Conservation (phyloP, 2,113 vertebrate species). For the Psilopogon haemacephalus region DNA sequence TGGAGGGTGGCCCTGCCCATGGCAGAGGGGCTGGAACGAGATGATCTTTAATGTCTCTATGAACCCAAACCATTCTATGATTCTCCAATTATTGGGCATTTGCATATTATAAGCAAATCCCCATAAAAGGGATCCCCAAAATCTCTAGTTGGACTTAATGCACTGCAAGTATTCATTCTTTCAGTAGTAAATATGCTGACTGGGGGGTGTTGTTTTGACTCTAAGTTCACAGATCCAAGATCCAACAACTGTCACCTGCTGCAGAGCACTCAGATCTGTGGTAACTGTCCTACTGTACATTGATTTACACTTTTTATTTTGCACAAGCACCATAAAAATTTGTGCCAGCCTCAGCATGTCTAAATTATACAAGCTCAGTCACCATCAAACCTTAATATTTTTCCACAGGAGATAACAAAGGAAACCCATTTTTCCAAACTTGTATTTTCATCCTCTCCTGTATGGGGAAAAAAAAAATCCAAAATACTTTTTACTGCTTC, state of each 20-base stretch:
- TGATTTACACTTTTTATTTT: background rate
- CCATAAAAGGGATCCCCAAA: background rate
- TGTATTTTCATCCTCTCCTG: background rate
- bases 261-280: background rate
- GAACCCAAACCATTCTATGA: too few species aligned
- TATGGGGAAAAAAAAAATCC: background rate
- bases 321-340: background rate
- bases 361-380: background rate
- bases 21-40: too few species aligned
- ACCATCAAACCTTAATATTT: background rate
- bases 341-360: background rate
- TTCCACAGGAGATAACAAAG: background rate
- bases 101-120: background rate
- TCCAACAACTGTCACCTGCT: background rate
- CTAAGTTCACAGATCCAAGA: background rate
- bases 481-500: background rate
- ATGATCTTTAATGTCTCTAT: too few species aligned
- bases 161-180: background rate
- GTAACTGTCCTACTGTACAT: background rate
- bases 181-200: background rate
- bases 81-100: background rate
- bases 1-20: too few species aligned
- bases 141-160: background rate
- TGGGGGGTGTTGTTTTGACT: background rate
- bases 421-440: background rate